Evolutionary conservation across 2,797 vertebrate species (phyloP), one percentile per base, ranked within the genome.

Genomic region (Girardinus metallicus): DNA sequence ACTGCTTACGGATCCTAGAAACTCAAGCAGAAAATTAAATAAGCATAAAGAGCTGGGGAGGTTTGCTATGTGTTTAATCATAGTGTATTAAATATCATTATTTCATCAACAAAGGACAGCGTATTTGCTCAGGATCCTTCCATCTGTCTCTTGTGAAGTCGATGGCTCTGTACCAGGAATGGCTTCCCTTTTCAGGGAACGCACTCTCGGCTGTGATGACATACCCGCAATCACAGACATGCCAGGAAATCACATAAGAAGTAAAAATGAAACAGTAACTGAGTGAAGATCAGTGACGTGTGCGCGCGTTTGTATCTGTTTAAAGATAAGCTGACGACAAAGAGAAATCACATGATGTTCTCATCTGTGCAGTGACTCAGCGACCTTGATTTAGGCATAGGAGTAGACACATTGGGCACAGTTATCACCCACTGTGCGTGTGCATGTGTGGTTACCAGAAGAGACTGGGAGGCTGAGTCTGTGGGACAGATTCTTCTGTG

Each of bases 111-210:
- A 70, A 66, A 73, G 81, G 76, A 84, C 83, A 85, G 87, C 85
- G 75, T 84, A 83, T 77, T 84, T 83, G 66, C 75, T 82, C 76
- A 60, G 84, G 3, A 53, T 16, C 73, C 75, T 90, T 87, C 89
- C 86, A 85, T 81, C 43, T 64, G 75, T 86, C 85, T 87, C 85
- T 87, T 92, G 88, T 81, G 81, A 89, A 78, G 74, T 49, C 53
- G 39, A 85, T 83, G 81, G 86, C 80, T 79, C 55, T 6, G 5
- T 51, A 87, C 89, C 90, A 88, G 87, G 87, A 92, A 88, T 79
- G 88, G 79, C 77, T 83, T 91, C 74, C 62, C 84, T 84, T 88
- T 82, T 68, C 81, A 83, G 76, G 75, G 75, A 85, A 83, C 72
- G 53, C 78, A 79, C 82, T 79, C 80, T 80, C 76, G 1, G 3